Base-by-base conservation (phyloP, 1,140 invertebrate species). In the Apis dorsata region DNA sequence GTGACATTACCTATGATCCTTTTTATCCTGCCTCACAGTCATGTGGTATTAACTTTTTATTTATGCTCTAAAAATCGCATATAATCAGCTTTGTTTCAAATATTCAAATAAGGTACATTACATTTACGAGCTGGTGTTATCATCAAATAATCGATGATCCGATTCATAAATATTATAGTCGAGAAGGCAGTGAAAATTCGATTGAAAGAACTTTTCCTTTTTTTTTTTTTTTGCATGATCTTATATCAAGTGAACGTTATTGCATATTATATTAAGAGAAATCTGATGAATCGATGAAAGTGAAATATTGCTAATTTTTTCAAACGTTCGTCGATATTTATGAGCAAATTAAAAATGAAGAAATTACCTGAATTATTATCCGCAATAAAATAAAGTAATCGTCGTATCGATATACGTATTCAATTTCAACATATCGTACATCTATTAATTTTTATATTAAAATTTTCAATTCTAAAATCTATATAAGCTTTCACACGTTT, bases 401-500 rank as follows among this genome's bases (percentile, higher is more conserved):
- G 0, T 53, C 15, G 11, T 53, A 49, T n/a, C 69, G 34, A 59
- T 73, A 49, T 19, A 62, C 12, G 10, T n/a, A 7, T 53, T 66
- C n/a, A 21, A 34, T 63, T 28, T 34, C 44, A 19, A 28, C 74
- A 15, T 28, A 34, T 65, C 21, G n/a, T 21, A 28, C 49, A 34
- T n/a, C 13, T 53, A 49, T 69, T 44, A 62, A 49, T 19, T 21
- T 62, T 62, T n/a, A 62, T 49, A 49, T 62, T 59, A 49, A 62
- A 62, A 44, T 24, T 24, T 75, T 75, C n/a, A 75, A 49, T 49
- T 62, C 57, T 75, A 75, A 60, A 24, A 21, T 9, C 57, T 75
- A 75, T 75, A 75, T 60, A 62, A 75, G 72, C 72, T 21, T 34
- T 75, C 72, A n/a, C 34, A 51, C 63, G 15, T 21, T 73, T 21